These are phyloP conservation scores for Argopecten irradians DNA, from an alignment of 1,140 invertebrate genomes.

Conservation along the genomic window DNA sequence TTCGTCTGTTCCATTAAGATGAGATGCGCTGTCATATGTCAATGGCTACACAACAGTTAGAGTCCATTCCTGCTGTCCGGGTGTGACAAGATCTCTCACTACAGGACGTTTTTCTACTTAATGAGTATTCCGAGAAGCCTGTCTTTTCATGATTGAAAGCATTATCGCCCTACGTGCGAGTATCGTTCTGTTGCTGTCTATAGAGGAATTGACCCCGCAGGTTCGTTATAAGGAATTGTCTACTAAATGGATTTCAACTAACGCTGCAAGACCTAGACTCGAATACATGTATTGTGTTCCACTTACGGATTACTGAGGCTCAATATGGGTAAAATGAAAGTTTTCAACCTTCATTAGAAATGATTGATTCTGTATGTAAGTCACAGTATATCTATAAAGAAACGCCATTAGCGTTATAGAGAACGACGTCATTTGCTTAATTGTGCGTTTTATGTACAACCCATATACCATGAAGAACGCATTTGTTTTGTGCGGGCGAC, in stretches of 20 bases:
- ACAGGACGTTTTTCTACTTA: background rate
- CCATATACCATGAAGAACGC: background rate
- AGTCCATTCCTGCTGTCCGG: background rate
- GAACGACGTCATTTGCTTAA: background rate
- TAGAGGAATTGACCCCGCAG: background rate
- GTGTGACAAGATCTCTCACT: background rate
- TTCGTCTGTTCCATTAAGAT: background rate
- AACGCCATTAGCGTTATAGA: background rate
- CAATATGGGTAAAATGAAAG: background rate
- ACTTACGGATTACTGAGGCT: background rate
- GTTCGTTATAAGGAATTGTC: slow-evolving; percentile 17
- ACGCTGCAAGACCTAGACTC: background rate
- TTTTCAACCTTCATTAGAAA: background rate
- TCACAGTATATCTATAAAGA: background rate
- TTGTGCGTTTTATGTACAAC: background rate
- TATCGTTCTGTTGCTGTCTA: background rate
- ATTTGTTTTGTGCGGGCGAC: background rate
- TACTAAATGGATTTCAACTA: background rate
- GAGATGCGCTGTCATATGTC: slow-evolving; percentile 14
- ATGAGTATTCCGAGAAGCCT: background rate
- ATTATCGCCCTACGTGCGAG: background rate
- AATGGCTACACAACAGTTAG: background rate
- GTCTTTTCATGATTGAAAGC: slow-evolving; percentile 1
- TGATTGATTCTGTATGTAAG: background rate
- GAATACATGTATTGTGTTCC: background rate